A percentile compares a stretch with the other conserved stretches of the same genome.
Evolutionary conservation across 1,140 invertebrate genomes (phyloP).

Genomic region (Trachelipus rathkii): DNA sequence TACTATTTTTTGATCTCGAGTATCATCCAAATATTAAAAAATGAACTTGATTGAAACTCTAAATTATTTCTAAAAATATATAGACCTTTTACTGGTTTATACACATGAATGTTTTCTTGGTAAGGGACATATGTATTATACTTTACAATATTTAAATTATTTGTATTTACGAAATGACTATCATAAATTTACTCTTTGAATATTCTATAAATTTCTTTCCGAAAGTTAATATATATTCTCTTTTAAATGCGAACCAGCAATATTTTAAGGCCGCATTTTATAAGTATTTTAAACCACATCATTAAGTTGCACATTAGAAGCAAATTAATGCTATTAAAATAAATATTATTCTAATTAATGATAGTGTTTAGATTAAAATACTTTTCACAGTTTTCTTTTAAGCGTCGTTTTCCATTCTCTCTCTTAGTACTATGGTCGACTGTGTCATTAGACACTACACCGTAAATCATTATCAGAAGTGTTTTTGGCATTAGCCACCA

Average conservation of each 20-base stretch:
- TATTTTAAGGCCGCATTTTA: conserved; percentile 35
- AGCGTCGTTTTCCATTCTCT: conserved; percentile 10
- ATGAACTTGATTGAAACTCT: conserved; percentile 34
- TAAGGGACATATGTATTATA: conserved; percentile 25
- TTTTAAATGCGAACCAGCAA: conserved; percentile 39
- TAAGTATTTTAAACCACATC: too few species aligned
- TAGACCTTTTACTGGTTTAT: conserved; percentile 26
- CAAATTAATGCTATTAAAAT: conserved; percentile 33
- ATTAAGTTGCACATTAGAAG: conserved; percentile 36
- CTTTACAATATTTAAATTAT: conserved; percentile 20
- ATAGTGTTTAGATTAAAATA: conserved; percentile 29
- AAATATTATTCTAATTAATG: conserved; percentile 23
- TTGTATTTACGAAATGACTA: conserved; percentile 29
- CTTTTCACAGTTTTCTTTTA: conserved; percentile 7
- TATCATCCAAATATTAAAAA: conserved; percentile 38
- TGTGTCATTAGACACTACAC: not conserved
- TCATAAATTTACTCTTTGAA: conserved; percentile 31
- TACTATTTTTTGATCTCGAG: not conserved
- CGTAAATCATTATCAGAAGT: not conserved
- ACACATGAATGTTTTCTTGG: conserved; percentile 4
- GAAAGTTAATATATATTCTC: conserved; percentile 42
- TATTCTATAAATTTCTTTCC: conserved; percentile 39
- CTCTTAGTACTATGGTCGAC: not conserved
- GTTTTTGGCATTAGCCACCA: not conserved
- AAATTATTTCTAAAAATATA: conserved; percentile 40